Conservation (phyloP, 2,888 invertebrate genomes). For the Rhagonycha lutea region DNA sequence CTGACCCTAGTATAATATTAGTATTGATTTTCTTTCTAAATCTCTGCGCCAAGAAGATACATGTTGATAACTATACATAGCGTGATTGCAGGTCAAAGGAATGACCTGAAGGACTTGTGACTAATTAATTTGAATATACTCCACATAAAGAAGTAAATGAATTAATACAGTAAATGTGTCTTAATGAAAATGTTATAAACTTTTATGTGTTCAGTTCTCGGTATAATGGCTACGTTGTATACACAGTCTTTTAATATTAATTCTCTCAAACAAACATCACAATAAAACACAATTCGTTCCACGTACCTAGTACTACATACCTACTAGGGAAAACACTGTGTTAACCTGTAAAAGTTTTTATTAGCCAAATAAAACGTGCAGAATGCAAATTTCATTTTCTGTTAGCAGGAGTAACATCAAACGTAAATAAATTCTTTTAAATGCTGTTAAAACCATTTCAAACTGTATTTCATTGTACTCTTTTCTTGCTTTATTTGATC, state of each 20-base stretch:
- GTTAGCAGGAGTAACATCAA: constrained; percentile 4
- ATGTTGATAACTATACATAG: constrained; percentile 15
- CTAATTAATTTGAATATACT: constrained; percentile 22
- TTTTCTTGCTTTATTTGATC: constrained; percentile 4
- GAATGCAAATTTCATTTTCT: not conserved
- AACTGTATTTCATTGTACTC: constrained; percentile 3
- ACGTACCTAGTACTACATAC: not conserved
- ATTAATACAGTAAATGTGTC: not conserved
- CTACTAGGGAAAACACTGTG: not conserved
- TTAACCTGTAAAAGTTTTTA: not conserved
- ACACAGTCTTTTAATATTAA: not conserved
- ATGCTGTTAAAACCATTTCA: constrained; percentile 3
- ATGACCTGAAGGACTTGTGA: constrained; percentile 19
- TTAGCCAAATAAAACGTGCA: not conserved
- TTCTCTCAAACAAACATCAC: not conserved
- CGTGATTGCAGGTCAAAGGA: constrained; percentile 20
- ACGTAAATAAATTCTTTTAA: not conserved
- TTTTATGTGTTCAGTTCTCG: not conserved
- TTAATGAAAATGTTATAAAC: not conserved
- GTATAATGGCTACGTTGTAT: not conserved
- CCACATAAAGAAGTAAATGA: not conserved
- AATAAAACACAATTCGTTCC: not conserved
- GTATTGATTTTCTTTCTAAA: constrained; percentile 24
- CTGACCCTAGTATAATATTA: not conserved
- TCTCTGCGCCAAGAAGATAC: constrained; percentile 23